Percentiles rank a stretch among this genome's conserved stretches.
Evolutionary conservation across 2,888 invertebrate genomes (phyloP).

Genomic region (Melinaea marsaeus): DNA sequence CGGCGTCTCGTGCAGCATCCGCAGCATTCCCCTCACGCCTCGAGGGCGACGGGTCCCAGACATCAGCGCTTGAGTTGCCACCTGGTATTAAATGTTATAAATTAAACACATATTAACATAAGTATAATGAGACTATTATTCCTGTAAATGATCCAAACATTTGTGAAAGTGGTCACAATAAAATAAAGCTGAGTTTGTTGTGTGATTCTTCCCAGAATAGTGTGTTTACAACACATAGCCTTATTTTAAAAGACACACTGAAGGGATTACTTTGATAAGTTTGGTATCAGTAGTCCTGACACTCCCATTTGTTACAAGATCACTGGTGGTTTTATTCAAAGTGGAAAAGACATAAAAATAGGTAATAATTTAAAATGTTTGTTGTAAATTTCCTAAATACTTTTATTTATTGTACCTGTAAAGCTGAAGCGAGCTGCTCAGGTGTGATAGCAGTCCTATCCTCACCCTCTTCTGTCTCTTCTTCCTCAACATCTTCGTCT

Average conservation of each 20-base stretch:
- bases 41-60: constrained; percentile 22
- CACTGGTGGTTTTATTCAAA: no score
- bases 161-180: no score
- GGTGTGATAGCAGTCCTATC: constrained; percentile 81
- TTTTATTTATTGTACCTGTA: constrained; percentile 64
- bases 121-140: neutral
- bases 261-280: no score
- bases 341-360: neutral
- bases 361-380: neutral
- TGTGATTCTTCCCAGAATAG: no score
- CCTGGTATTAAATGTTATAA: constrained; percentile 39
- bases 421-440: constrained; percentile 85
- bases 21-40: constrained; percentile 40
- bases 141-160: neutral
- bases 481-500: constrained; percentile 69
- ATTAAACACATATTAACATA: no score
- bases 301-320: no score
- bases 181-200: no score
- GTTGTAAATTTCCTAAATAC: neutral
- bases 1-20: constrained; percentile 48
- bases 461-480: constrained; percentile 59
- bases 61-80: constrained; percentile 59
- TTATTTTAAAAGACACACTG: no score
- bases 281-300: no score
- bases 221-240: no score